Conservation (phyloP, 2,888 invertebrate genomes). For the Drosophila robusta region DNA sequence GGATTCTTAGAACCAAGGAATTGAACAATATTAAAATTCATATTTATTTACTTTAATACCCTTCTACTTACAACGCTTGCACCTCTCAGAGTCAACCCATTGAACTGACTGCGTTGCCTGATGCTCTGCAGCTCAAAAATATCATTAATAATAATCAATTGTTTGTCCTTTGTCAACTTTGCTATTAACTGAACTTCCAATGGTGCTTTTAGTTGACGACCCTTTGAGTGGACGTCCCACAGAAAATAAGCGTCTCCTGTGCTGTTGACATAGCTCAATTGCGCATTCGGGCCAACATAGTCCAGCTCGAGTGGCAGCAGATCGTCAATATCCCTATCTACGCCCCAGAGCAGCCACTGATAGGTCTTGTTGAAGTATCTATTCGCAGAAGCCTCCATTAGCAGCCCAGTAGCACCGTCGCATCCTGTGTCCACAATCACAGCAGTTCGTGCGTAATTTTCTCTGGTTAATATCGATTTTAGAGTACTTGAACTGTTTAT, state of each 20-base stretch:
- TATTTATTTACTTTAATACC: not conserved
- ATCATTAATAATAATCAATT: conserved; percentile 40
- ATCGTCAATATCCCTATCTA: conserved; percentile 42
- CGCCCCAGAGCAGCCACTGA: conserved; percentile 81
- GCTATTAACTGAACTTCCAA: conserved; percentile 69
- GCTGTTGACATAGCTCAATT: conserved; percentile 77
- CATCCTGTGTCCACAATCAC: conserved; percentile 75
- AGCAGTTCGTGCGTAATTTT: conserved; percentile 64
- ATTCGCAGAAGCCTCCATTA: conserved; percentile 60
- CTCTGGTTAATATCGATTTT: conserved; percentile 45
- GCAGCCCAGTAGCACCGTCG: conserved; percentile 34
- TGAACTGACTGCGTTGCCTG: conserved; percentile 71
- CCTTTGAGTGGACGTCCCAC: conserved; percentile 82
- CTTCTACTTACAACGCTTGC: conserved; percentile 77
- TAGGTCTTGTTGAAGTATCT: conserved; percentile 83
- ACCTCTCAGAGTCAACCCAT: conserved; percentile 75
- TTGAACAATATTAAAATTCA: not conserved
- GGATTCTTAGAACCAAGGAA: not conserved
- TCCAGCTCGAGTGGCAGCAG: conserved; percentile 57
- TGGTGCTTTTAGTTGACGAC: conserved; percentile 72
- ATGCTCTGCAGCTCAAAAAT: conserved; percentile 75
- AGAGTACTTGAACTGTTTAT: conserved; percentile 53
- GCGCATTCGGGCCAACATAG: conserved; percentile 82
- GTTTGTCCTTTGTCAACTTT: conserved; percentile 17
- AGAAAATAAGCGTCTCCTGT: conserved; percentile 48